Percentiles rank a stretch among this genome's conserved stretches.
These are phyloP conservation scores for Hyperopisus bebe DNA, from an alignment of 2,113 vertebrate species.

Conservation along the genomic window DNA sequence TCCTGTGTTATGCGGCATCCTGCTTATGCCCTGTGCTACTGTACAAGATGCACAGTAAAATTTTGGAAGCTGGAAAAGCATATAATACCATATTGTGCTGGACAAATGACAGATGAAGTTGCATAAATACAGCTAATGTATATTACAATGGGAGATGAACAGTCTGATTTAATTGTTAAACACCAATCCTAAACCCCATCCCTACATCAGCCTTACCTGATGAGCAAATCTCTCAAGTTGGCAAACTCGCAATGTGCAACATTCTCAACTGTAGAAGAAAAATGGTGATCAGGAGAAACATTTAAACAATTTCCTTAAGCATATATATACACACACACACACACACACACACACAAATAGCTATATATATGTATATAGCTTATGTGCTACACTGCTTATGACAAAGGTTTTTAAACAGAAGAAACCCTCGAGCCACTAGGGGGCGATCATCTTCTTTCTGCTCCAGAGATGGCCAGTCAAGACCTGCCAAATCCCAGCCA, in stretches of 20 bases:
- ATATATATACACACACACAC: too few relatives aligned
- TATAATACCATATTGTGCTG: not conserved
- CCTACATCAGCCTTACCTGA: slow-evolving; percentile 57
- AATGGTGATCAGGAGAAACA: not conserved
- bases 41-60: not conserved
- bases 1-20: not conserved
- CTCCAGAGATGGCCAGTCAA: not conserved
- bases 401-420: not conserved
- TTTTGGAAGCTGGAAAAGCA: not conserved
- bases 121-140: not conserved
- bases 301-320: not conserved
- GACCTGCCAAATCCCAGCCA: not conserved
- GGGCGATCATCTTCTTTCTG: not conserved
- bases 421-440: not conserved
- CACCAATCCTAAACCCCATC: not conserved
- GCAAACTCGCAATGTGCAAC: slow-evolving; percentile 67
- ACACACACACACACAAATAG: too few relatives aligned
- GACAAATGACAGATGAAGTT: not conserved
- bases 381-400: not conserved
- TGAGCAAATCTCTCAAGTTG: slow-evolving; percentile 69
- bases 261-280: slow-evolving; percentile 68
- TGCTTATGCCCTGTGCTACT: not conserved
- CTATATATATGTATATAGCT: not conserved
- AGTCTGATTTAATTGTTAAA: not conserved
- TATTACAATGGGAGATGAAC: not conserved